These are phyloP conservation scores for Sylvilagus bachmani DNA, from an alignment of 2,113 vertebrate genomes.

Conservation along the genomic window DNA sequence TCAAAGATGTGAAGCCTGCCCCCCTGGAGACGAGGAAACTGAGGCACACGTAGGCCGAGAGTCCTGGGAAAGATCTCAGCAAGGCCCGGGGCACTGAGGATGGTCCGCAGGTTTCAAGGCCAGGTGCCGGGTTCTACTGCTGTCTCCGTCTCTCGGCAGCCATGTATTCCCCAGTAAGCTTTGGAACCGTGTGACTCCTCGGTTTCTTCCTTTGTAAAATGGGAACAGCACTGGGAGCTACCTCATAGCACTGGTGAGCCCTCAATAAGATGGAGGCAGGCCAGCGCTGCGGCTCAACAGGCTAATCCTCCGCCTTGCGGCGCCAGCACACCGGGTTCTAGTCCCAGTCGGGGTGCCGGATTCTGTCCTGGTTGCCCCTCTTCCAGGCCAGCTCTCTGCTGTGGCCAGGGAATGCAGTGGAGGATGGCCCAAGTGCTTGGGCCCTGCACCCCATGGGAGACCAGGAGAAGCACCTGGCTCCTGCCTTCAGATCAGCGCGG, in stretches of 20 bases:
- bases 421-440: too few relatives aligned
- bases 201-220: neutral
- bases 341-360: too few relatives aligned
- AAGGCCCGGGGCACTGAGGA: neutral
- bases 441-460: too few relatives aligned
- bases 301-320: too few relatives aligned
- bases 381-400: too few relatives aligned
- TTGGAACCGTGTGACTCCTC: accelerated
- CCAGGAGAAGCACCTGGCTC: too few relatives aligned
- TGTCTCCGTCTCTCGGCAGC: neutral
- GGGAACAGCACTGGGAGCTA: neutral
- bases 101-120: neutral
- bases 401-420: too few relatives aligned
- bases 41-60: neutral
- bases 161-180: neutral
- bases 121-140: neutral
- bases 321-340: too few relatives aligned
- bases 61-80: neutral
- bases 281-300: too few relatives aligned
- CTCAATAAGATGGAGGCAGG: neutral
- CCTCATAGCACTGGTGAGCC: neutral
- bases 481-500: too few relatives aligned
- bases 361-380: too few relatives aligned
- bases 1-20: neutral
- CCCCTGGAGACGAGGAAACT: neutral